Evolutionary conservation across 2,888 invertebrate species (phyloP), one percentile per base, ranked within the genome.

Genomic region (Ryuthela nishihirai): DNA sequence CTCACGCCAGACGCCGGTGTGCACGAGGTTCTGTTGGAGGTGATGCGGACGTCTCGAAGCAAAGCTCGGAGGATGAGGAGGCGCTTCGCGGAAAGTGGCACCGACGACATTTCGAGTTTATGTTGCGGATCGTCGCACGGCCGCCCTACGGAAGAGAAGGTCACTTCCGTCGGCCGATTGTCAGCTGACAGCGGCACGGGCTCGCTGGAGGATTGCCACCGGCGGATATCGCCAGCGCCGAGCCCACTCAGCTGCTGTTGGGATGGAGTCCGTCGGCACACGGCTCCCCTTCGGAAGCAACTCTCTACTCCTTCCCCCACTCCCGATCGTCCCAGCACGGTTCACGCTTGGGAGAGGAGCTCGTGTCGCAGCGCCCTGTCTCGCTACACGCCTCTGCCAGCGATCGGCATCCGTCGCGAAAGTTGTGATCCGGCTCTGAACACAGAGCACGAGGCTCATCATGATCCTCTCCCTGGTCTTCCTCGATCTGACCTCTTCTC

Each of bases 161-260:
- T 36, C 4, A 50, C 59, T 4, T 59, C 59, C 3, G 48, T 21
- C 26, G 53, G 59, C 18, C 40, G 59, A 32, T 34, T 53, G 21
- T 59, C 59, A 4, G 46, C 59, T 0, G 59, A 59, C 44, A 59
- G 59, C 10, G 59, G 59, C 0, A 53, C 43, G 2, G 59, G 59
- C 1, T 59, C 59, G 1, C 7, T 59, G 17, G 59, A 59, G 7
- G 59, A 59, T 45, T 53, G 47, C 35, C 50, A 52, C 21, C 32
- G 53, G 3, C 39, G 40, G 23, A 53, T 53, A 1, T 53, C 59
- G 12, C 59, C 59, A 3, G 9, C 12, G 7, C 29, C 29, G 12
- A 29, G 9, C 12, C 7, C 29, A 9, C 12, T 29, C 12, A 9
- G 7, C 9, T 42, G 48, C 18, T 59, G 35, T 25, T 59, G 59